phyloP scores from a whole-genome alignment of 2,797 vertebrate genomes.

The Furcifer pardalis region DNA sequence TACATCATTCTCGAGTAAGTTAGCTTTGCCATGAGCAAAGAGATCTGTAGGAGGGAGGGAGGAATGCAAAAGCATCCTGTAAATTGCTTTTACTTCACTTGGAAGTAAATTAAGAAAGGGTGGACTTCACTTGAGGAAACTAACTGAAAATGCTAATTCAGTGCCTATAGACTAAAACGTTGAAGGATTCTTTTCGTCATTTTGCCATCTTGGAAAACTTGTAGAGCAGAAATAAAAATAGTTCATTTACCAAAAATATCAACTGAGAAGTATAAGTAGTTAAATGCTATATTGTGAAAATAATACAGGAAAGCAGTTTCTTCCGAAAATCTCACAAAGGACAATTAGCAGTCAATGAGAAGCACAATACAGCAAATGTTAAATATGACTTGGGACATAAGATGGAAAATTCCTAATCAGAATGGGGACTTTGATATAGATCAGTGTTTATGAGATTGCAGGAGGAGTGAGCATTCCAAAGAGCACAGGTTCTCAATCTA shows the following conservation, averaged over 20 bases:
- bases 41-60: slow-evolving; percentile 22
- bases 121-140: slow-evolving; percentile 54
- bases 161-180: slow-evolving; percentile 60
- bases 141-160: slow-evolving; percentile 76
- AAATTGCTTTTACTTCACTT: slow-evolving; percentile 35
- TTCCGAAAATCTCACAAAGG: not conserved
- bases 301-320: not conserved
- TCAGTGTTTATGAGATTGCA: too few relatives aligned
- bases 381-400: not conserved
- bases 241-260: slow-evolving; percentile 77
- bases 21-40: slow-evolving; percentile 46
- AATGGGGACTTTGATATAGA: too few relatives aligned
- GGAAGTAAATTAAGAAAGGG: slow-evolving; percentile 32
- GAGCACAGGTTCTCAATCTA: too few relatives aligned
- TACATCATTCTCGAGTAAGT: slow-evolving; percentile 47
- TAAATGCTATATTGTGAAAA: slow-evolving; percentile 55
- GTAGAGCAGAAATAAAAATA: slow-evolving; percentile 79
- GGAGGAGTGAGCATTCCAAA: too few relatives aligned
- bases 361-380: not conserved
- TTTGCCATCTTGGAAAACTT: slow-evolving; percentile 72
- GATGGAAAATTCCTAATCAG: too few relatives aligned
- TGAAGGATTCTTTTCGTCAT: slow-evolving; percentile 77
- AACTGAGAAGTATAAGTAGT: slow-evolving; percentile 70
- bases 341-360: not conserved
- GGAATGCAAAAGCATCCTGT: slow-evolving; percentile 40